Conservation (phyloP, 2,113 vertebrate genomes). For the Galemys pyrenaicus region DNA sequence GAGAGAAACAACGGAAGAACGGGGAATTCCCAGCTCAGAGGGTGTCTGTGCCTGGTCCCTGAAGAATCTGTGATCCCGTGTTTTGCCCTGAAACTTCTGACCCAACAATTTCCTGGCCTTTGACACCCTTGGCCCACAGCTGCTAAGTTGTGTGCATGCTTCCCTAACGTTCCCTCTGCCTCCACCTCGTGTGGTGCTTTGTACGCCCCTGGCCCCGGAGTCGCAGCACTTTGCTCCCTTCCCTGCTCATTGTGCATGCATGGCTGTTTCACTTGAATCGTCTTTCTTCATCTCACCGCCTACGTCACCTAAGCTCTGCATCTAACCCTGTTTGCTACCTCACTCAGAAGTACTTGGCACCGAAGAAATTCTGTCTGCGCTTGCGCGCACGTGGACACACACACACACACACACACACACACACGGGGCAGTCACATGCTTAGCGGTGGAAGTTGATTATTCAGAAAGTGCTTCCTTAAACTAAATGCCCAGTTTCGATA, state of each 20-base stretch:
- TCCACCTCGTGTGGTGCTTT: no score
- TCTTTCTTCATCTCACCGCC: not conserved
- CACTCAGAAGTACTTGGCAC: not conserved
- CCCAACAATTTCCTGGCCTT: not conserved
- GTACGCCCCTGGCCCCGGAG: no score
- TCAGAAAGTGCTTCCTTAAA: not conserved
- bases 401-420: not conserved
- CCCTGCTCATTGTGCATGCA: not conserved
- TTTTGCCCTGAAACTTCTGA: no score
- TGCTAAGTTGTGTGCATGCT: not conserved
- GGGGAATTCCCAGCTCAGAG: no score
- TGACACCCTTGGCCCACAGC: not conserved
- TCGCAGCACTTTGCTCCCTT: not conserved
- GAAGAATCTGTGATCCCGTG: no score
- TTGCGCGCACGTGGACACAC: not conserved
- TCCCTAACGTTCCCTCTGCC: no score
- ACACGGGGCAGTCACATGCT: not conserved
- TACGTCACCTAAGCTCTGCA: not conserved
- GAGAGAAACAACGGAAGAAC: no score
- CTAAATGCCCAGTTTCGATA: constrained; percentile 41
- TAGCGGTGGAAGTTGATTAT: not conserved
- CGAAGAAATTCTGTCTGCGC: not conserved
- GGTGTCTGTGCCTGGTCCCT: no score
- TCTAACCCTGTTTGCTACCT: not conserved
- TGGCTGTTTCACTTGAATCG: not conserved